Base-by-base conservation (phyloP, 2,797 vertebrate species). In the Sus cebifrons region DNA sequence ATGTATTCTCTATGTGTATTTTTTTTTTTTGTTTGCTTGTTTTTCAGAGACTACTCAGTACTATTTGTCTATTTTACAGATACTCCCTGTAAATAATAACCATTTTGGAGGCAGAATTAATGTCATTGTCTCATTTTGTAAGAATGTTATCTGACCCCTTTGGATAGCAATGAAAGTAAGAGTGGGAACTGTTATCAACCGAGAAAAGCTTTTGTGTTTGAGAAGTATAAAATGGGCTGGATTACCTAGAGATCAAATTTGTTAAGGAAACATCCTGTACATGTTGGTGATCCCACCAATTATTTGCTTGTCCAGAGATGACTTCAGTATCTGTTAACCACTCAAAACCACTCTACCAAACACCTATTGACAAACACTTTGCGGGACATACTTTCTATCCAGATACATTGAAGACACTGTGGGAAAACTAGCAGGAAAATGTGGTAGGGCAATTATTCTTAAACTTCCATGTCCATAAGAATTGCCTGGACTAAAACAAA, bases 41-140 rank as follows among this genome's bases (percentile, higher is more conserved):
- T 44, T 82, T 27, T 70, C 71, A 16, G 49, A 86, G 54, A 40
- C 18, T 68, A 29, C 18, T 81, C 32, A 86, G 68, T 89, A 27
- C n/a, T 60, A 25, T 44, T 74, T 67, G 5, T 91, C 13, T 54
- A 15, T 74, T 71, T 52, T 44, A 54, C 14, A 84, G 27, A 49
- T 85, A 82, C 8, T 67, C 40, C 14, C 75, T 90, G 25, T 89
- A 84, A 40, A 71, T 84, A 78, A 74, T 79, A 87, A 54, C 49
- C 29, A 54, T 73, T 90, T 79, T 81, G 78, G 73, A 74, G 20
- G 25, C 75, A 44, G 60, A 89, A 77, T 84, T 84, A 81, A 88
- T 71, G 15, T 79, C 65, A 64, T 79, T 73, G 25, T 52, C 36
- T 81, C 13, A 64, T 18, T 95, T 78, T 64, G 75, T 8, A 78